Percentiles rank a stretch among this genome's conserved stretches.
phyloP scores from a whole-genome alignment of 2,113 vertebrate species.

The Equus przewalskii region DNA sequence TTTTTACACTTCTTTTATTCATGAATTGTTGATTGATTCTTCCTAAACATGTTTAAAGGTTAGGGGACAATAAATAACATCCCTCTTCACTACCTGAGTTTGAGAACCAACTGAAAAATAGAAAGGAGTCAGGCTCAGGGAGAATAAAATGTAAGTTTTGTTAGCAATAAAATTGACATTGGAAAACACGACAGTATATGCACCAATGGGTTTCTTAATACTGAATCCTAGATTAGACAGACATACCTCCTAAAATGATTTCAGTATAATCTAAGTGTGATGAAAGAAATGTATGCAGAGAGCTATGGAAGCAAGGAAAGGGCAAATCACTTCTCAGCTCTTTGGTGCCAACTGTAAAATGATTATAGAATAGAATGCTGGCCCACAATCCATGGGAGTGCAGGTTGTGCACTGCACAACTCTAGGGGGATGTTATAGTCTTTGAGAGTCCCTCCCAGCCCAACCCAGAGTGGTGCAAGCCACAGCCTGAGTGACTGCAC shows the following conservation, averaged over 20 bases:
- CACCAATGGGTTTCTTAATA: background rate
- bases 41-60: background rate
- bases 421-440: background rate
- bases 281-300: background rate
- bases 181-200: background rate
- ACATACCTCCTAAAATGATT: background rate
- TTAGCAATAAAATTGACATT: background rate
- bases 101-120: background rate
- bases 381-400: too few species aligned
- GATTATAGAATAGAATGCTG: background rate
- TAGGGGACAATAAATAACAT: background rate
- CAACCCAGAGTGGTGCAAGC: background rate
- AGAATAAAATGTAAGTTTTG: background rate
- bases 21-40: conserved; percentile 14
- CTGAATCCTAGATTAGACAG: background rate
- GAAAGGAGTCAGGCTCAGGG: background rate
- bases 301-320: background rate
- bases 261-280: background rate
- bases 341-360: background rate
- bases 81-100: background rate
- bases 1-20: background rate
- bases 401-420: background rate
- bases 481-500: background rate
- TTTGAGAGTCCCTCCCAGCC: background rate
- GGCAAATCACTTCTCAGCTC: background rate